Conservation (phyloP, 2,113 vertebrate genomes). For the Neotoma lepida region DNA sequence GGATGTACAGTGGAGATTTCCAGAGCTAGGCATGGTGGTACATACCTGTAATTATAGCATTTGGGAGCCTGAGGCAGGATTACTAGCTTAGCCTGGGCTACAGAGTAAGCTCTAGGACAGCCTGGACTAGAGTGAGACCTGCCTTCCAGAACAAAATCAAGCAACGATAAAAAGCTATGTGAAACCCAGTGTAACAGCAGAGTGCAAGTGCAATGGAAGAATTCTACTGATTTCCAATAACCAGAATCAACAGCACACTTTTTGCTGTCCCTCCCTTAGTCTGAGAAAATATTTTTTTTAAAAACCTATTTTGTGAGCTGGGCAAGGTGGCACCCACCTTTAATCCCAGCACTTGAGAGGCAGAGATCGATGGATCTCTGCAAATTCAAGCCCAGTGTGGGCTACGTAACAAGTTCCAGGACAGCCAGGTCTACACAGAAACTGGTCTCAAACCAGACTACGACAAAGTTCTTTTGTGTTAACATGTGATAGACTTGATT, state of each 20-base stretch:
- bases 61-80: background rate
- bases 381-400: background rate
- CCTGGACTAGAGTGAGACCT: background rate
- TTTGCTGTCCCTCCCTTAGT: background rate
- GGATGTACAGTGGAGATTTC: background rate
- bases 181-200: background rate
- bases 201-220: background rate
- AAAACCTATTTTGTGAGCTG: background rate
- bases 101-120: background rate
- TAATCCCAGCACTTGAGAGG: background rate
- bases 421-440: background rate
- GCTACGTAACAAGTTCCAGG: background rate
- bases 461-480: background rate
- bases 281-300: conserved; percentile 18
- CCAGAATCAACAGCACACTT: background rate
- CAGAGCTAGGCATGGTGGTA: background rate
- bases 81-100: background rate
- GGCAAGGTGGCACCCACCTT: background rate
- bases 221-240: background rate
- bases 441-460: background rate
- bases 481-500: background rate
- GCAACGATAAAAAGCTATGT: background rate
- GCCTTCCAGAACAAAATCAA: background rate
- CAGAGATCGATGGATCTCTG: background rate
- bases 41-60: background rate